Evolutionary conservation across 1,140 invertebrate genomes (phyloP).

Genomic region (Caenorhabditis inopinata): DNA sequence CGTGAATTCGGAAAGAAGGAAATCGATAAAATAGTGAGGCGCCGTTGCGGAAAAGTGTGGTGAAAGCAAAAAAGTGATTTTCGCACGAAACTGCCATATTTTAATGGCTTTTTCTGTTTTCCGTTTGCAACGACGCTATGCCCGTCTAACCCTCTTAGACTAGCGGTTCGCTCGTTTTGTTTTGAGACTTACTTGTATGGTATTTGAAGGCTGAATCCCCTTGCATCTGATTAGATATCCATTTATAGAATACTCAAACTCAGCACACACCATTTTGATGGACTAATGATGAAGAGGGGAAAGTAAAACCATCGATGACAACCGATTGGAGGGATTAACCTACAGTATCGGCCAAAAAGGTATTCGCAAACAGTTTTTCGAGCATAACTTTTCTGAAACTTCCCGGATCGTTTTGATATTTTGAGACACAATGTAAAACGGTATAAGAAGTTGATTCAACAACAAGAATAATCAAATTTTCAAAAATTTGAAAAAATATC

Average conservation of each 20-base stretch:
- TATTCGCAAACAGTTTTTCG: too few species aligned
- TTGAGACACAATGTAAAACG: too few species aligned
- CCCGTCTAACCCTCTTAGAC: too few species aligned
- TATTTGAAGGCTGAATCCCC: not conserved
- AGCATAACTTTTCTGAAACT: too few species aligned
- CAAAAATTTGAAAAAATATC: too few species aligned
- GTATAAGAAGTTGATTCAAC: too few species aligned
- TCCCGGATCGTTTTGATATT: too few species aligned
- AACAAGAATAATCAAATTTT: too few species aligned
- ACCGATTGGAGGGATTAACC: not conserved
- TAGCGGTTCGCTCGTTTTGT: too few species aligned
- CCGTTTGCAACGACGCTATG: not conserved
- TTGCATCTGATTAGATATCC: constrained; percentile 13
- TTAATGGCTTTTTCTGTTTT: not conserved
- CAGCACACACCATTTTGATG: not conserved
- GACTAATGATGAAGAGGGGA: not conserved
- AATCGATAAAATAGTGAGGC: constrained; percentile 10
- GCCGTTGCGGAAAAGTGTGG: not conserved
- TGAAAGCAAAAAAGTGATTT: constrained; percentile 1
- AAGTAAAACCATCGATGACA: not conserved
- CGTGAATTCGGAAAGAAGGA: not conserved
- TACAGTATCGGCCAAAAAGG: too few species aligned
- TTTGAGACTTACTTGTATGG: not conserved
- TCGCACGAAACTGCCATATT: constrained; percentile 17
- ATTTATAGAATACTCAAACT: constrained; percentile 4